Percentiles rank a stretch among this genome's conserved stretches.
Conservation (phyloP, 2,888 invertebrate species). For the Synanthedon formicaeformis region DNA sequence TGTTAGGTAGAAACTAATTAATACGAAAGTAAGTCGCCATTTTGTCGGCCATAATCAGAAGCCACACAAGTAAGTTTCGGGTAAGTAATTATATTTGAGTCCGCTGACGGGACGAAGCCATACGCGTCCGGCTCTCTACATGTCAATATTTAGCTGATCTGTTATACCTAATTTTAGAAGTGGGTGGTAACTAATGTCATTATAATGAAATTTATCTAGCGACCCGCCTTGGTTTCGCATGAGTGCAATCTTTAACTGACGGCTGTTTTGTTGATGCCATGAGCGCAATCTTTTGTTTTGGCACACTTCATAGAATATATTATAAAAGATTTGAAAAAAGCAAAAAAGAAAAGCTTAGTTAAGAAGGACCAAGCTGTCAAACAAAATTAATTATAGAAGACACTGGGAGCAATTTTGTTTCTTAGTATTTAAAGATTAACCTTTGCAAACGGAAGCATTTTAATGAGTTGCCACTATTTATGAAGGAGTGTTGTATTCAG, state of each 20-base stretch:
- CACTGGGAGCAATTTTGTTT: too few species aligned
- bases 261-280: too few species aligned
- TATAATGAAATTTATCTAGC: too few species aligned
- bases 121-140: constrained; percentile 7
- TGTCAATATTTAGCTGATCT: constrained; percentile 6
- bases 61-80: constrained; percentile 43
- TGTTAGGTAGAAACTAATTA: background rate
- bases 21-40: constrained; percentile 2
- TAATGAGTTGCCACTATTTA: background rate
- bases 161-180: constrained; percentile 1
- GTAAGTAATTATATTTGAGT: constrained; percentile 27
- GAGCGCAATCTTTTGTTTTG: too few species aligned
- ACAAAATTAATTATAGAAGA: too few species aligned
- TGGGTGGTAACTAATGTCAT: constrained; percentile 13
- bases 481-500: background rate
- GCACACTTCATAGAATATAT: too few species aligned
- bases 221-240: too few species aligned
- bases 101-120: constrained; percentile 44
- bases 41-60: constrained; percentile 38
- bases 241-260: background rate
- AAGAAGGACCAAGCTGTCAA: too few species aligned
- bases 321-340: too few species aligned
- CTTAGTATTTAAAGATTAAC: background rate
- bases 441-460: background rate
- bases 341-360: too few species aligned